These are phyloP conservation scores for Phocides pigmalion DNA, from an alignment of 1,140 invertebrate genomes.

Conservation along the genomic window DNA sequence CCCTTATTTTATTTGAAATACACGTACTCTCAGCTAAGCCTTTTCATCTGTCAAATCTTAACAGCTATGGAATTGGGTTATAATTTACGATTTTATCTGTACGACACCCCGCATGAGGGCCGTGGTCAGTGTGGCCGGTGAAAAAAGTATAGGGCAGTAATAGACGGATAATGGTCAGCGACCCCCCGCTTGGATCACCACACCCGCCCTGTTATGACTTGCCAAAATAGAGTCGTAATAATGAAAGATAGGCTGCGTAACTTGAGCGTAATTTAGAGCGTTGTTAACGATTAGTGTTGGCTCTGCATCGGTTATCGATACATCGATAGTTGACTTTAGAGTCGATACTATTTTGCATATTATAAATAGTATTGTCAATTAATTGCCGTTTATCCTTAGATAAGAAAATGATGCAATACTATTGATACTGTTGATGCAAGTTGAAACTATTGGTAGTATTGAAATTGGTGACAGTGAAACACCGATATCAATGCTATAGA, in stretches of 20 bases:
- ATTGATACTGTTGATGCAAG: too few relatives aligned
- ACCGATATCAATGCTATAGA: too few relatives aligned
- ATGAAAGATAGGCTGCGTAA: slow-evolving; percentile 69
- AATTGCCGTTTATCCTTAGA: too few relatives aligned
- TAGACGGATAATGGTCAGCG: slow-evolving; percentile 64
- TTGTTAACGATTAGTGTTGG: too few relatives aligned
- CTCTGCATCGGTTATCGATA: too few relatives aligned
- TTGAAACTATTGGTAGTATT: too few relatives aligned
- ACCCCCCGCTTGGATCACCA: slow-evolving; percentile 54
- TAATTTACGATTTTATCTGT: slow-evolving; percentile 83
- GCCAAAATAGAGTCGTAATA: slow-evolving; percentile 78
- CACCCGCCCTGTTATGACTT: slow-evolving; percentile 73
- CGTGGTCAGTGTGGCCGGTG: slow-evolving; percentile 69
- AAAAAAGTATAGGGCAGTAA: slow-evolving; percentile 61
- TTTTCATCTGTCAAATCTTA: slow-evolving; percentile 83
- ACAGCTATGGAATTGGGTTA: slow-evolving; percentile 81
- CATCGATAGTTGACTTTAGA: too few relatives aligned
- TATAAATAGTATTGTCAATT: too few relatives aligned
- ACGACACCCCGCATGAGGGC: slow-evolving; percentile 74
- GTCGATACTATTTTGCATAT: too few relatives aligned
- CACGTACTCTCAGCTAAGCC: slow-evolving; percentile 63
- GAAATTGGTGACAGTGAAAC: too few relatives aligned
- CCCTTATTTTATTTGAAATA: slow-evolving; percentile 73
- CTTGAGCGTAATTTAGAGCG: slow-evolving; percentile 72
- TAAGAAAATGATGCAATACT: too few relatives aligned